These are phyloP conservation scores for Zaprionus lineosus DNA, from an alignment of 2,888 invertebrate genomes.

Conservation along the genomic window DNA sequence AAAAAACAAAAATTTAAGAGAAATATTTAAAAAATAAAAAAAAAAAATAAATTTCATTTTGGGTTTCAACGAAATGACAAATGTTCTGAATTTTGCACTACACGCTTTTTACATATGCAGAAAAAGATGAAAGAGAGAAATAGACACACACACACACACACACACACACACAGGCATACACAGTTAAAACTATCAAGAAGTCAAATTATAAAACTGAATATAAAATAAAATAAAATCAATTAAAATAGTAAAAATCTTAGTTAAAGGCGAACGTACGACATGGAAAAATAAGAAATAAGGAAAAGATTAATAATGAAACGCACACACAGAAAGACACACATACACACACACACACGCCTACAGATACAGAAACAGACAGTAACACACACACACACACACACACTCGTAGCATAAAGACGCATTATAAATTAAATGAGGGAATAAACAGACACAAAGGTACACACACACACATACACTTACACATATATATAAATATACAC, in stretches of 20 bases:
- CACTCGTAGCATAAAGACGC: slow-evolving; percentile 38
- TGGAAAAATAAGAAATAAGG: slow-evolving; percentile 46
- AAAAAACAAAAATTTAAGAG: slow-evolving; percentile 20
- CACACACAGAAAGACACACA: slow-evolving; percentile 11
- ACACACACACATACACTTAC: slow-evolving; percentile 21
- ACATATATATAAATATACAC: slow-evolving; percentile 13
- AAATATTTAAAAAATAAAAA: slow-evolving; percentile 11
- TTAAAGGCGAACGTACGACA: slow-evolving; percentile 11
- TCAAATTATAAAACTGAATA: slow-evolving; percentile 51
- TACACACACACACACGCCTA: slow-evolving; percentile 6
- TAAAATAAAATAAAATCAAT: slow-evolving; percentile 56
- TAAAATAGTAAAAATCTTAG: slow-evolving; percentile 29
- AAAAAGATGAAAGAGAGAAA: slow-evolving; percentile 15
- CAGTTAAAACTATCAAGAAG: no score
- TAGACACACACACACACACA: slow-evolving; percentile 16
- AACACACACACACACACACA: slow-evolving; percentile 7
- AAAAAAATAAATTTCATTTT: slow-evolving; percentile 39
- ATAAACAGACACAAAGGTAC: slow-evolving; percentile 17
- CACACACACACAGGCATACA: slow-evolving; percentile 19
- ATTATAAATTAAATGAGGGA: slow-evolving; percentile 19
- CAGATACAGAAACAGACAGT: slow-evolving; percentile 8
- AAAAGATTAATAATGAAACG: slow-evolving; percentile 32
- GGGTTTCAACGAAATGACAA: slow-evolving; percentile 63
- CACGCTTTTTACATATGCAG: no score
- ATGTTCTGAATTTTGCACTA: no score